Evolutionary conservation across 2,888 invertebrate species (phyloP).

Genomic region (Synanthedon vespiformis): DNA sequence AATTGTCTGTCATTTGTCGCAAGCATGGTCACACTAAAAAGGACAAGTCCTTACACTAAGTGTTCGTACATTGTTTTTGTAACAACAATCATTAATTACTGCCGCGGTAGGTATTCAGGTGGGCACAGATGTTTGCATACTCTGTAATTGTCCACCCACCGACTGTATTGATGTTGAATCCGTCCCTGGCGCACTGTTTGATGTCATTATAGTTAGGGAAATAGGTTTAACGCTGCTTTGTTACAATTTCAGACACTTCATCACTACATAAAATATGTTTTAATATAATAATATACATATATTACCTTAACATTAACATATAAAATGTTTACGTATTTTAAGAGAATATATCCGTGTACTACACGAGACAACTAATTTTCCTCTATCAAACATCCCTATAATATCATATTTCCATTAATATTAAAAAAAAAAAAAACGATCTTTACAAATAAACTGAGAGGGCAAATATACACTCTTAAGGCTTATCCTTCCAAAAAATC

Average conservation of each 20-base stretch:
- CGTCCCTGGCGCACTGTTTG: slow-evolving; percentile 28
- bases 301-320: no score
- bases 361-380: no score
- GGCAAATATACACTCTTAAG: no score
- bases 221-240: neutral
- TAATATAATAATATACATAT: no score
- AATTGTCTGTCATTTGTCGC: no score
- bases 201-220: slow-evolving; percentile 2
- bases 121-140: slow-evolving; percentile 55
- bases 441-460: no score
- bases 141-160: slow-evolving; percentile 60
- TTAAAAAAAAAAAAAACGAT: no score
- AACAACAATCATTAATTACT: slow-evolving; percentile 47
- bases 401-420: no score
- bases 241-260: slow-evolving; percentile 2
- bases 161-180: slow-evolving; percentile 25
- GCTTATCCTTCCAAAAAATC: no score
- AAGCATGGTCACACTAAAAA: slow-evolving; percentile 25
- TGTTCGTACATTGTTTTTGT: slow-evolving; percentile 60
- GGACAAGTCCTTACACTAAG: slow-evolving; percentile 39
- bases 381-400: no score
- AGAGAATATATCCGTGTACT: no score
- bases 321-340: no score
- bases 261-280: neutral
- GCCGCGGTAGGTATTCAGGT: slow-evolving; percentile 30